Evolutionary conservation across 2,113 vertebrate species (phyloP), one percentile per base, ranked within the genome.

Genomic region (Anarrhichthys ocellatus): DNA sequence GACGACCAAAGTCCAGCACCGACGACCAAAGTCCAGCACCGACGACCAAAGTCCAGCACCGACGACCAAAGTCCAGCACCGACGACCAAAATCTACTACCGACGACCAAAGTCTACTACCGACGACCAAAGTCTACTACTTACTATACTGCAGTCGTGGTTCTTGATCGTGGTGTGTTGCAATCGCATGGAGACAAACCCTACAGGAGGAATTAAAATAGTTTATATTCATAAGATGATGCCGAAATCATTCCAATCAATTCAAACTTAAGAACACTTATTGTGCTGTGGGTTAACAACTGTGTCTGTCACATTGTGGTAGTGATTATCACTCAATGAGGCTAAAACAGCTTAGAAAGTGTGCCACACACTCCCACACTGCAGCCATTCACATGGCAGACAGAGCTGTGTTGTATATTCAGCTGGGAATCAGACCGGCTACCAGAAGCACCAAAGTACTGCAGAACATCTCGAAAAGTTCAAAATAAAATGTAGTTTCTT

Each of bases 331-430:
- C 40, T 78, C 22, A 83, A 18, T 77, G 66, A 66, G 61, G 48
- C 67, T 56, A 66, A 85, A 78, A 86, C 52, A 54, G 78, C 78
- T 73, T 61, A 78, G 61, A 4, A 69, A 59, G 56, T 38, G 62
- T 58, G 71, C 42, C 70, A 54, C 65, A 59, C 56, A 70, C 79
- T 70, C 65, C 40, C 56, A 68, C 81, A 66, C 58, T 27, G 27
- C 20, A 63, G 59, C 73, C 65, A 75, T 48, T 87, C 73, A 82
- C 54, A 72, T 64, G 44, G 48, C 70, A 34, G 34, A 34, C 34
- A 34, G 5, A 6, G 34, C 34, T 5, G 3, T 34, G 48, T 67
- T 84, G 65, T 48, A 46, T n/a, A 72, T n/a, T 76, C 38, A 65
- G 27, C n/a, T 42, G 48, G 81, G 80, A 78, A 62, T 61, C 40